phyloP scores from a whole-genome alignment of 2,113 vertebrate species.

The Zosterops japonicus region DNA sequence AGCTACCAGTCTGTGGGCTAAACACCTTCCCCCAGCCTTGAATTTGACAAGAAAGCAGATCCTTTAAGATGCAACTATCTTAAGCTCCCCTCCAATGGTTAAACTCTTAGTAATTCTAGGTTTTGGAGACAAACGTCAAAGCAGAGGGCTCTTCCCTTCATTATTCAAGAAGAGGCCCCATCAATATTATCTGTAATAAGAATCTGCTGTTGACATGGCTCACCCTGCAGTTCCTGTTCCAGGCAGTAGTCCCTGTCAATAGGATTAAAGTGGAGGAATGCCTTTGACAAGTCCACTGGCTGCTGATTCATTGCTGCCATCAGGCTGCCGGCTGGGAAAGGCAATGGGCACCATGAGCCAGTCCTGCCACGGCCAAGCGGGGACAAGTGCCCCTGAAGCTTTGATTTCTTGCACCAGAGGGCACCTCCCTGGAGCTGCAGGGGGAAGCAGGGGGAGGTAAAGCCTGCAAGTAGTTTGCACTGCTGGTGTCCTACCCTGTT shows the following conservation, averaged over 20 bases:
- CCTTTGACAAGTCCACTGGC: conserved; percentile 69
- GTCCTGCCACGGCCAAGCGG: neutral
- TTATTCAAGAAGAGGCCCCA: conserved; percentile 75
- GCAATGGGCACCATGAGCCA: neutral
- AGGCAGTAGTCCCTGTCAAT: conserved; percentile 73
- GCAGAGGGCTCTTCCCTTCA: conserved; percentile 74
- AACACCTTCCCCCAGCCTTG: conserved; percentile 63
- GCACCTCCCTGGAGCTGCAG: neutral
- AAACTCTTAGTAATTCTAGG: conserved; percentile 75
- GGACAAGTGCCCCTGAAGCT: neutral
- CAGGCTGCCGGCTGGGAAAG: conserved; percentile 60
- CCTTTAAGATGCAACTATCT: conserved; percentile 74
- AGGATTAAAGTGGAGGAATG: conserved; percentile 76
- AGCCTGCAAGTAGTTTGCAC: neutral
- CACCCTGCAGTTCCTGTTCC: conserved; percentile 72
- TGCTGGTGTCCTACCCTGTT: fast-evolving
- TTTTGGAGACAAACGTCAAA: conserved; percentile 77
- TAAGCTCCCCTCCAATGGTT: conserved; percentile 68
- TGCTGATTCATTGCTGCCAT: conserved; percentile 74
- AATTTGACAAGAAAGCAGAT: conserved; percentile 70
- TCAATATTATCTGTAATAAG: conserved; percentile 79
- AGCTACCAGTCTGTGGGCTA: conserved; percentile 47
- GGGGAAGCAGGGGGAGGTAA: neutral
- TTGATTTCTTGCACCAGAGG: neutral
- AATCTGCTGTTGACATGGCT: conserved; percentile 78